Conservation (phyloP, 64 coral and sea anemone species). For the Acropora tenuis region DNA sequence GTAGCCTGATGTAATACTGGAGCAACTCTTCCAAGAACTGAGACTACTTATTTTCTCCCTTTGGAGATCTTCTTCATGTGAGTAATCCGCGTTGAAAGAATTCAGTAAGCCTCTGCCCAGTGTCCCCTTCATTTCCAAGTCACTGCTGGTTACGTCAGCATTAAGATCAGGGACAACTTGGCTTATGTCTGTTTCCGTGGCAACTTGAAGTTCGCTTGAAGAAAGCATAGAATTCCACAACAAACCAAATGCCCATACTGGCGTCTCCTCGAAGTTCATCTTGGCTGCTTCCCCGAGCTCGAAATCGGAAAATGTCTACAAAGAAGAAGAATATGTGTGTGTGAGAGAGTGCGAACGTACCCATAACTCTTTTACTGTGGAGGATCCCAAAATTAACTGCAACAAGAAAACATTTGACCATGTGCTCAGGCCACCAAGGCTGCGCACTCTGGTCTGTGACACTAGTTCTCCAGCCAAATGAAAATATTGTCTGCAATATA, state of each 20-base stretch:
- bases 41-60: slow-evolving; percentile 1
- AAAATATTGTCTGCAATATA: no score
- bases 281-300: background rate
- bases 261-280: slow-evolving; percentile 3
- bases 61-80: background rate
- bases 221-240: background rate
- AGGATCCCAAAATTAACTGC: no score
- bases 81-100: background rate
- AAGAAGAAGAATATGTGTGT: background rate
- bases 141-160: background rate
- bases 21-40: slow-evolving; percentile 48
- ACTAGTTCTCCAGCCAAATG: no score
- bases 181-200: background rate
- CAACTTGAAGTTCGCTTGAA: background rate
- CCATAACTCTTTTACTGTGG: background rate
- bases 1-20: slow-evolving; percentile 60
- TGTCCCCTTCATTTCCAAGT: background rate
- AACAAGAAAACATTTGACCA: no score
- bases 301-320: background rate
- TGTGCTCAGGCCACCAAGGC: no score
- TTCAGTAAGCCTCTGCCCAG: background rate
- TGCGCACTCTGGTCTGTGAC: no score
- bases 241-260: background rate
- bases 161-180: background rate
- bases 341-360: background rate